Conservation (phyloP, 2,113 vertebrate species). For the Mesocricetus auratus region DNA sequence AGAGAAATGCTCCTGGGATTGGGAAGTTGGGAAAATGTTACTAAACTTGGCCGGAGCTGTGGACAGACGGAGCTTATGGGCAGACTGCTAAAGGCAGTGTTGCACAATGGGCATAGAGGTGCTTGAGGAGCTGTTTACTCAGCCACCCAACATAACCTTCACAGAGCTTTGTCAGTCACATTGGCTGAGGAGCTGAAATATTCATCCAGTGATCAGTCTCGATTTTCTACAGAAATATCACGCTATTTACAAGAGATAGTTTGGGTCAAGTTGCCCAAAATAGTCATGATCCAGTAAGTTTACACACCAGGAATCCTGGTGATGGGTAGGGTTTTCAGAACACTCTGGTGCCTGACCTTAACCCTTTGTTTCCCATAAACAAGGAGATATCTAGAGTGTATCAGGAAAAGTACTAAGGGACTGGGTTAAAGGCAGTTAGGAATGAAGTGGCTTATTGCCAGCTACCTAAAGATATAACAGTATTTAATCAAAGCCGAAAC, state of each 20-base stretch:
- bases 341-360: background rate
- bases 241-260: background rate
- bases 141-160: background rate
- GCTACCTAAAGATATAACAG: background rate
- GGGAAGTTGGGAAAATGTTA: slow-evolving; percentile 26
- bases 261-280: slow-evolving; percentile 42
- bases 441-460: background rate
- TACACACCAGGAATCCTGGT: background rate
- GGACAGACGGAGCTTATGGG: too few species aligned
- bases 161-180: slow-evolving; percentile 10
- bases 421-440: background rate
- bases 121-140: slow-evolving; percentile 14
- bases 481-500: background rate
- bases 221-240: slow-evolving; percentile 40
- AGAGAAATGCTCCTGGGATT: slow-evolving; percentile 21
- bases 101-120: background rate
- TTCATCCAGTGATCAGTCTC: background rate
- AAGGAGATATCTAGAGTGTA: background rate
- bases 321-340: background rate
- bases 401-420: background rate
- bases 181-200: slow-evolving; percentile 9
- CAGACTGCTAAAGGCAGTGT: background rate
- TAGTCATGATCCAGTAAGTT: background rate
- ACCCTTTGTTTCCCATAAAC: background rate
- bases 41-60: background rate